phyloP scores from a whole-genome alignment of 2,113 vertebrate species.

The Ochotona princeps region DNA sequence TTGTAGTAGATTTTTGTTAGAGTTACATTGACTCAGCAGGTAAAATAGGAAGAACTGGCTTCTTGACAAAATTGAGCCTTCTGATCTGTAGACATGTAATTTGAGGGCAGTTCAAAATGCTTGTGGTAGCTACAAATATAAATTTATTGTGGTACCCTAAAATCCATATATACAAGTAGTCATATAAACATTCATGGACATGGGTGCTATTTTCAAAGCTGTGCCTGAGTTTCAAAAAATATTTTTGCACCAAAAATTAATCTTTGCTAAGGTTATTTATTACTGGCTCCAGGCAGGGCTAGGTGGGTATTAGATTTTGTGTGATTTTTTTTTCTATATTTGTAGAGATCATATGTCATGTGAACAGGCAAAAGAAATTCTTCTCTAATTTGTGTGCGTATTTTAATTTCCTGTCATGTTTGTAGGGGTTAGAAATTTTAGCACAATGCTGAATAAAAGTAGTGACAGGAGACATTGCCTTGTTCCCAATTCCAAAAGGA shows the following conservation, averaged over 20 bases:
- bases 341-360: conserved; percentile 1
- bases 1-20: background rate
- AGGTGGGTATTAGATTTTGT: background rate
- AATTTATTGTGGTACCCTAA: too few species aligned
- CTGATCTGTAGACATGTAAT: too few species aligned
- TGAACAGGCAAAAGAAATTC: conserved; percentile 10
- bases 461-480: background rate
- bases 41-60: background rate
- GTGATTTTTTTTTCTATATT: background rate
- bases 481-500: conserved; percentile 9
- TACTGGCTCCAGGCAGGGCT: background rate
- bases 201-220: too few species aligned
- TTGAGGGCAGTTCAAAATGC: too few species aligned
- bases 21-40: background rate
- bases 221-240: too few species aligned
- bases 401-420: background rate
- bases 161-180: too few species aligned
- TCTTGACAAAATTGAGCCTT: too few species aligned
- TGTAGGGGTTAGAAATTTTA: conserved; percentile 18
- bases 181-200: too few species aligned
- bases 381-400: conserved; percentile 26
- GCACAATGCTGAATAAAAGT: conserved; percentile 41
- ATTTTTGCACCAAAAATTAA: too few species aligned
- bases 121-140: too few species aligned
- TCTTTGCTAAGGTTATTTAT: background rate